Evolutionary conservation across 2,113 vertebrate genomes (phyloP).

Genomic region (Cathartes aura): DNA sequence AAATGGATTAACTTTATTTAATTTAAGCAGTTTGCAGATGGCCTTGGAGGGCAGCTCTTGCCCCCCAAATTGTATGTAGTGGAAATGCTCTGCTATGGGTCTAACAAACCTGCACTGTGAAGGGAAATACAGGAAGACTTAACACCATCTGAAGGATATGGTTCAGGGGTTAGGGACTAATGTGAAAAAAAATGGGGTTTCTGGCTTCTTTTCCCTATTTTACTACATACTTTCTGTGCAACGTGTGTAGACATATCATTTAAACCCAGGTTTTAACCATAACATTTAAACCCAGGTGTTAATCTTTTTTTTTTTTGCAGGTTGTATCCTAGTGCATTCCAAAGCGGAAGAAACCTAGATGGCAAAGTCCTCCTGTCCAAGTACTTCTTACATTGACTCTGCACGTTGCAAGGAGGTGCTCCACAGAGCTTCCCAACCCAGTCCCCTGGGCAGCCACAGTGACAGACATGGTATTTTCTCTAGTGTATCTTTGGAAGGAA

Average conservation of each 20-base stretch:
- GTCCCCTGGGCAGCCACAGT: background rate
- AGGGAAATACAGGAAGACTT: background rate
- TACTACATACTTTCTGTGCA: background rate
- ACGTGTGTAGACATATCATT: background rate
- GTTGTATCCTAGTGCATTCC: background rate
- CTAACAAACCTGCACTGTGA: background rate
- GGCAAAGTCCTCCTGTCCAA: background rate
- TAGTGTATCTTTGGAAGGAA: background rate
- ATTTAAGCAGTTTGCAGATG: background rate
- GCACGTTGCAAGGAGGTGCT: background rate
- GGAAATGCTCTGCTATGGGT: background rate
- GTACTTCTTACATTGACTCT: background rate
- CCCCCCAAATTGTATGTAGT: background rate
- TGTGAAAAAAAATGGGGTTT: accelerated
- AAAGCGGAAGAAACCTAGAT: background rate
- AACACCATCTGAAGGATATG: background rate
- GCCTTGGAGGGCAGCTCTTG: background rate
- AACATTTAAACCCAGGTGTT: background rate
- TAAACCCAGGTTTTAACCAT: background rate
- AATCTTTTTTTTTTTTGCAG: background rate
- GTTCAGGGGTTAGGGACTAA: background rate
- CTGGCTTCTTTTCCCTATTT: background rate
- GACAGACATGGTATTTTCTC: background rate
- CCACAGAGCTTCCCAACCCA: background rate
- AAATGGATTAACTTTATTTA: slow-evolving; percentile 29